These are phyloP conservation scores for Myotis lucifugus DNA, from an alignment of 2,113 vertebrate genomes.

Conservation along the genomic window DNA sequence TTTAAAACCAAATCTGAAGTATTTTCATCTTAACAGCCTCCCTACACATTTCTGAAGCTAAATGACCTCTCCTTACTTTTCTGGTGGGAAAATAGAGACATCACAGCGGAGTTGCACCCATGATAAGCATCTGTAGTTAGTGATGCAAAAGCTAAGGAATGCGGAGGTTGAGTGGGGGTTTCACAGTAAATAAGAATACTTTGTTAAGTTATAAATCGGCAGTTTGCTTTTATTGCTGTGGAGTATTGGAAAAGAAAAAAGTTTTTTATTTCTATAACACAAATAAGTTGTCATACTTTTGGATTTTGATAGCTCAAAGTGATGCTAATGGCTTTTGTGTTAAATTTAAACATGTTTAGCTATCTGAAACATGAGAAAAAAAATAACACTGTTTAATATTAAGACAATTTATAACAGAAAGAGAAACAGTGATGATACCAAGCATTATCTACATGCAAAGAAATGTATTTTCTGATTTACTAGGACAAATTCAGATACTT, in stretches of 20 bases:
- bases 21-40: neutral
- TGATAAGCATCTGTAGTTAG: neutral
- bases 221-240: neutral
- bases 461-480: neutral
- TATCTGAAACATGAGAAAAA: neutral
- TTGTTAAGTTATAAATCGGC: neutral
- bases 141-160: neutral
- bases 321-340: neutral
- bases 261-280: neutral
- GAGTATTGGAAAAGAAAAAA: neutral
- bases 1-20: neutral
- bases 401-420: neutral
- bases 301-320: neutral
- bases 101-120: neutral
- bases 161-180: neutral
- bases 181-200: neutral
- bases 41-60: neutral
- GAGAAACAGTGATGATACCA: neutral
- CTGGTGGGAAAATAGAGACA: neutral
- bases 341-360: neutral
- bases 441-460: neutral
- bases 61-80: neutral
- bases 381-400: neutral
- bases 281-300: neutral
- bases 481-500: neutral